phyloP scores from a whole-genome alignment of 2,888 invertebrate species.

The Ormia ochracea region DNA sequence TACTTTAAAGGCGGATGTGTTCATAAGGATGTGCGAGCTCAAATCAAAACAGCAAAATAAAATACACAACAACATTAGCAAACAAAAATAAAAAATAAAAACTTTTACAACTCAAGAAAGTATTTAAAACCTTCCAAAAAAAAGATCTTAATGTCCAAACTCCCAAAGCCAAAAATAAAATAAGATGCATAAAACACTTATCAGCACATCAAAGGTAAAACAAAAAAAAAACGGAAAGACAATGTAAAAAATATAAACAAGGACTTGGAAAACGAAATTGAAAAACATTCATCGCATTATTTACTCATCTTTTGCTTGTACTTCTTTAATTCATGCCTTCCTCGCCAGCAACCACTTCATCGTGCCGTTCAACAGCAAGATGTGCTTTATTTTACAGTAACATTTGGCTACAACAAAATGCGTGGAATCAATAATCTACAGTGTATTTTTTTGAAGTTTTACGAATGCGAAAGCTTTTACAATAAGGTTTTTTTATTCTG shows the following conservation, averaged over 20 bases:
- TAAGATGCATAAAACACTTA: constrained; percentile 37
- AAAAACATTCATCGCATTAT: constrained; percentile 41
- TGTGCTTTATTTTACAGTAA: too few species aligned
- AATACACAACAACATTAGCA: constrained; percentile 4
- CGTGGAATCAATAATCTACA: too few species aligned
- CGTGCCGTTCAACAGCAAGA: background rate
- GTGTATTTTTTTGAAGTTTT: too few species aligned
- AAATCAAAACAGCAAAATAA: constrained; percentile 14
- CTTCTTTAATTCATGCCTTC: background rate
- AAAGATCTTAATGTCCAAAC: constrained; percentile 52
- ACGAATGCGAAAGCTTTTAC: too few species aligned
- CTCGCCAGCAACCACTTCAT: background rate
- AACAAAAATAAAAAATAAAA: background rate
- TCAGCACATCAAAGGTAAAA: constrained; percentile 55
- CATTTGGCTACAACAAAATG: too few species aligned
- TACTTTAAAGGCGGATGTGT: background rate
- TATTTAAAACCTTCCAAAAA: constrained; percentile 53
- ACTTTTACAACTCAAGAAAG: constrained; percentile 54
- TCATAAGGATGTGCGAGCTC: background rate
- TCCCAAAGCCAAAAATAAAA: constrained; percentile 6
- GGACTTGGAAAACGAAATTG: constrained; percentile 21
- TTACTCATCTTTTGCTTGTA: constrained; percentile 28
- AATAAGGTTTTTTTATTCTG: too few species aligned
- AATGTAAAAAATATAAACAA: background rate
- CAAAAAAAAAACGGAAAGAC: background rate